Percentiles rank a stretch among this genome's conserved stretches.
Evolutionary conservation across 2,888 invertebrate species (phyloP).

Genomic region (Muscina levida): DNA sequence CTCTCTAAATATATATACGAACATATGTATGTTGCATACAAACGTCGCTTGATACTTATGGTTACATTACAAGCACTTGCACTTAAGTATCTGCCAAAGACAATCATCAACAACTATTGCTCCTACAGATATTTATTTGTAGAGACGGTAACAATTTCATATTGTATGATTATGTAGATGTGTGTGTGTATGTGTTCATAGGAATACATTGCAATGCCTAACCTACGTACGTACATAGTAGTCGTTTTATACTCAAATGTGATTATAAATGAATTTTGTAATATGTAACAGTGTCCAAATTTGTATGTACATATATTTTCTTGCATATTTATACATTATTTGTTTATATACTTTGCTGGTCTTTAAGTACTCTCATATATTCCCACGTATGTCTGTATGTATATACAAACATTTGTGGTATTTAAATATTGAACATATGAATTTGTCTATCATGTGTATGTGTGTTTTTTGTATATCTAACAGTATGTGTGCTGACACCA

Average conservation of each 20-base stretch:
- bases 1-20: no score
- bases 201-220: background rate
- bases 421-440: no score
- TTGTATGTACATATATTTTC: no score
- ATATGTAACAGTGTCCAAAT: no score
- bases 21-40: background rate
- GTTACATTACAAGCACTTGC: slow-evolving; percentile 35
- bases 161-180: no score
- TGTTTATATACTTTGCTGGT: background rate
- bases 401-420: background rate
- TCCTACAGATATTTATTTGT: slow-evolving; percentile 28
- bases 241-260: no score
- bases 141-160: no score
- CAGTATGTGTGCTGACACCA: slow-evolving; percentile 31
- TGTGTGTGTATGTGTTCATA: background rate
- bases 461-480: background rate
- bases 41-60: slow-evolving; percentile 17
- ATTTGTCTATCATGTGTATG: background rate
- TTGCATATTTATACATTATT: background rate
- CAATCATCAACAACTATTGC: slow-evolving; percentile 45
- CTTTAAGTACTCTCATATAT: slow-evolving; percentile 1
- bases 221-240: no score
- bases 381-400: background rate
- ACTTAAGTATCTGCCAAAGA: slow-evolving; percentile 55
- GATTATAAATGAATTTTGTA: no score